phyloP scores from a whole-genome alignment of 2,888 invertebrate genomes.

The Pegoplata infirma region DNA sequence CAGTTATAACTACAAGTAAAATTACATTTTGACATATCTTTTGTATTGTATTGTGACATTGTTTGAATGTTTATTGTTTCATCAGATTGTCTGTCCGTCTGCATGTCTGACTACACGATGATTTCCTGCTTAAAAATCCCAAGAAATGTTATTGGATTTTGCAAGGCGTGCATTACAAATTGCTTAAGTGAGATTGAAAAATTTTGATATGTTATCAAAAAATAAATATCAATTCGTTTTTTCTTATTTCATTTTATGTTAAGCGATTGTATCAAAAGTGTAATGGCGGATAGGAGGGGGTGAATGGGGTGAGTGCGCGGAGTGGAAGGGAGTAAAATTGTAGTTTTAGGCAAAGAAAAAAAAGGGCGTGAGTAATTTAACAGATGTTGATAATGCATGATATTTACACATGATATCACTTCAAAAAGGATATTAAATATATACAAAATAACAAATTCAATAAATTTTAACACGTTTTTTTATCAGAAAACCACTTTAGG shows the following conservation, averaged over 20 bases:
- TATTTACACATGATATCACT: constrained; percentile 56
- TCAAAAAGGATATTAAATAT: constrained; percentile 51
- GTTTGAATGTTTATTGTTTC: neutral
- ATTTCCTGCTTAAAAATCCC: constrained; percentile 28
- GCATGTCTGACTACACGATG: neutral
- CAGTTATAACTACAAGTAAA: constrained; percentile 22
- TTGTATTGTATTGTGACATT: constrained; percentile 12
- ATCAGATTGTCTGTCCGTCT: neutral
- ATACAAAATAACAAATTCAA: constrained; percentile 15
- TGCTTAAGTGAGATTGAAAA: constrained; percentile 66
- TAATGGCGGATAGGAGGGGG: neutral
- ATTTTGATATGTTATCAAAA: constrained; percentile 52
- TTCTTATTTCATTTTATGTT: neutral
- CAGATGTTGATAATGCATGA: constrained; percentile 58
- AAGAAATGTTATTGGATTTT: constrained; percentile 38
- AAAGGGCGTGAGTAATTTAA: constrained; percentile 53
- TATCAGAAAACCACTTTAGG: neutral
- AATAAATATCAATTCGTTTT: constrained; percentile 49
- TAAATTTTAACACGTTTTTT: constrained; percentile 10
- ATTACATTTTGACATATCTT: constrained; percentile 21
- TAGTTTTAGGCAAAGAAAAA: constrained; percentile 9
- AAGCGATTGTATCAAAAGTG: constrained; percentile 2
- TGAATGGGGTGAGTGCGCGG: neutral
- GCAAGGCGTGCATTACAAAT: constrained; percentile 70
- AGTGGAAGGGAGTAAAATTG: constrained; percentile 8